Conservation (phyloP, 2,113 vertebrate species). For the Erinaceus europaeus region DNA sequence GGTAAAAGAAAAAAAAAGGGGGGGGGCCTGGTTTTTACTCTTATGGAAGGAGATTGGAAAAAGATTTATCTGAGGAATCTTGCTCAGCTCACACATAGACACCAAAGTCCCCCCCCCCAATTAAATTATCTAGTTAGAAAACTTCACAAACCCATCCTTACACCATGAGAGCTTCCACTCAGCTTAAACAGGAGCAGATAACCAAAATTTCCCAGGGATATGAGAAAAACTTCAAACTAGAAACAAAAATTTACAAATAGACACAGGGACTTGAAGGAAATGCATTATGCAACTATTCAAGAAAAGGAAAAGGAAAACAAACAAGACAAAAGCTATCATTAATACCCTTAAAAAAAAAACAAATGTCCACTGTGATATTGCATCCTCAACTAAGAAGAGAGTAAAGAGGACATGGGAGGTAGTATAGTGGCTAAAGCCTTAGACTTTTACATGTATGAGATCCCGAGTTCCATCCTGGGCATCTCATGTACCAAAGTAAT, state of each 20-base stretch:
- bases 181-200: neutral
- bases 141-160: neutral
- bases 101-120: neutral
- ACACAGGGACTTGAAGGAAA: neutral
- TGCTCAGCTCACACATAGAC: neutral
- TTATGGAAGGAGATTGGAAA: neutral
- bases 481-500: no score
- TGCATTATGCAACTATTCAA: neutral
- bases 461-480: no score
- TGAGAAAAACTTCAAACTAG: neutral
- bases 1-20: no score
- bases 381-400: neutral
- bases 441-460: no score
- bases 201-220: neutral
- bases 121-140: neutral
- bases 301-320: no score
- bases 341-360: neutral
- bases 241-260: constrained; percentile 12
- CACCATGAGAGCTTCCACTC: neutral
- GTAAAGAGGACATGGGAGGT: no score
- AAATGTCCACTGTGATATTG: neutral
- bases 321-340: neutral
- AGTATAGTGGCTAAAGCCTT: no score
- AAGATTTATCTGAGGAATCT: neutral
- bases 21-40: neutral